phyloP scores from a whole-genome alignment of 2,888 invertebrate genomes.

The Polymixis lichenea region DNA sequence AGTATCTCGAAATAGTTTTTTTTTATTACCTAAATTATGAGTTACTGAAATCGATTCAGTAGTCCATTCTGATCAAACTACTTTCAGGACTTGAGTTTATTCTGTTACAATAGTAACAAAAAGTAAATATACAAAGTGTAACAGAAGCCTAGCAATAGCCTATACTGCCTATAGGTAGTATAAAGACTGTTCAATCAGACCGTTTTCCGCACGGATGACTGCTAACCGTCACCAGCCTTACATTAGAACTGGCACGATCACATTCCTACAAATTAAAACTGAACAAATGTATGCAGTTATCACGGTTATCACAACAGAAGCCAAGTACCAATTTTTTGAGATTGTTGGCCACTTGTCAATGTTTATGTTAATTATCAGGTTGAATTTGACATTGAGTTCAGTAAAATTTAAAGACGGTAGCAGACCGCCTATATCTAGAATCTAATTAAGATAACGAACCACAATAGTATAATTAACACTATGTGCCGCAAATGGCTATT shows the following conservation, averaged over 20 bases:
- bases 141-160: too few species aligned
- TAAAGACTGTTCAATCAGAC: slow-evolving; percentile 5
- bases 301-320: slow-evolving; percentile 45
- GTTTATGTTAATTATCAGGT: slow-evolving; percentile 51
- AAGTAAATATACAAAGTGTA: too few species aligned
- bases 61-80: too few species aligned
- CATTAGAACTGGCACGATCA: slow-evolving; percentile 16
- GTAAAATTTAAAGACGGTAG: slow-evolving; percentile 32
- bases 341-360: slow-evolving; percentile 61
- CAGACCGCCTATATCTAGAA: neutral
- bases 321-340: slow-evolving; percentile 52
- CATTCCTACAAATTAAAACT: slow-evolving; percentile 39
- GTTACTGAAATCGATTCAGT: too few species aligned
- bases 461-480: slow-evolving; percentile 13
- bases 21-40: too few species aligned
- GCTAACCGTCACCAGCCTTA: slow-evolving; percentile 22
- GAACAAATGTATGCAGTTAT: slow-evolving; percentile 37
- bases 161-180: neutral
- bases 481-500: neutral
- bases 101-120: too few species aligned
- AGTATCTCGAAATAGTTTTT: too few species aligned
- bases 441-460: slow-evolving; percentile 19
- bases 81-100: too few species aligned
- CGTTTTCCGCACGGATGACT: slow-evolving; percentile 33
- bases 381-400: slow-evolving; percentile 55